A percentile compares a stretch with the other conserved stretches of the same genome.
Evolutionary conservation across 2,113 vertebrate species (phyloP).

Genomic region (Actenoides hombroni): DNA sequence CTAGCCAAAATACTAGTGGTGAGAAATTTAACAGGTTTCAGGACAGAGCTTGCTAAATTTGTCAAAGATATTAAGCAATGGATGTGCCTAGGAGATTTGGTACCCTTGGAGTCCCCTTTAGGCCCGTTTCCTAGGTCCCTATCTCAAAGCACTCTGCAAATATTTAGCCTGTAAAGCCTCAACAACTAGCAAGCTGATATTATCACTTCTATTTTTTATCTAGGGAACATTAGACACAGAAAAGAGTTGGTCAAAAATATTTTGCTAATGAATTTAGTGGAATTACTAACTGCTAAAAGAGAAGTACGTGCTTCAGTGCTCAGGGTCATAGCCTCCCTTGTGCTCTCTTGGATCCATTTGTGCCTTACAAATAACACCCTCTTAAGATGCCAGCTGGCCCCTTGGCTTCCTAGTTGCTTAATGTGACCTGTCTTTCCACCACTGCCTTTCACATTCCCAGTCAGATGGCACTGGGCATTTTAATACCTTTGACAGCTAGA

Average conservation of each 20-base stretch:
- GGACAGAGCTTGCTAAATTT: neutral
- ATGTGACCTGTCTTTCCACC: neutral
- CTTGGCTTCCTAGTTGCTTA: neutral
- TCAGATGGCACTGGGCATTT: neutral
- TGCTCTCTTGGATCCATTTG: neutral
- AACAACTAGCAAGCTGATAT: slow-evolving; percentile 42
- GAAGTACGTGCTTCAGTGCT: neutral
- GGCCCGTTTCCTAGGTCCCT: slow-evolving; percentile 40
- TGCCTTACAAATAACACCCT: neutral
- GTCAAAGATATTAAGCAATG: neutral
- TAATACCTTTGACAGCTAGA: neutral
- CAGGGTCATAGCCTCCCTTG: neutral
- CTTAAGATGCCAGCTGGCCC: neutral
- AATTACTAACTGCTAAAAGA: neutral
- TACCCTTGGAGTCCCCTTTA: slow-evolving; percentile 29
- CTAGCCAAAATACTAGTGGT: neutral
- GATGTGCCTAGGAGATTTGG: neutral
- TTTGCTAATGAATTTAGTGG: neutral
- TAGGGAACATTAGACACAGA: slow-evolving; percentile 1
- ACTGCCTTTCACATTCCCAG: neutral
- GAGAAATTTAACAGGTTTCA: slow-evolving; percentile 18
- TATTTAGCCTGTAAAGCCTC: slow-evolving; percentile 41
- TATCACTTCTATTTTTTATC: slow-evolving; percentile 39
- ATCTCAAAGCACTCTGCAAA: slow-evolving; percentile 39
- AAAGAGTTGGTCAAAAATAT: slow-evolving; percentile 24